These are phyloP conservation scores for Callospermophilus lateralis DNA, from an alignment of 2,113 vertebrate genomes.

Conservation along the genomic window DNA sequence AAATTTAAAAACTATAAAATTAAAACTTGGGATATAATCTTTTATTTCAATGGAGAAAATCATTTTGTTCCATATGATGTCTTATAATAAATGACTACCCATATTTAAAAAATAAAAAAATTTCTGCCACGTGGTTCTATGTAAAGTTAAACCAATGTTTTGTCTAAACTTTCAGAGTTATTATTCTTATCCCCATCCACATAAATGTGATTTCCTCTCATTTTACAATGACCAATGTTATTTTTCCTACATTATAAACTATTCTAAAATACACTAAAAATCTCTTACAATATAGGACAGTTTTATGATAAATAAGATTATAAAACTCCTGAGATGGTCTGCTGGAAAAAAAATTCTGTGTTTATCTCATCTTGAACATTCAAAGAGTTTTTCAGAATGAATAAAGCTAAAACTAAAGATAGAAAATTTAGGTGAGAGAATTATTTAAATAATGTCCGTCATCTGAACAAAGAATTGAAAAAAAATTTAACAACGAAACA, in stretches of 20 bases:
- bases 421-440: not conserved
- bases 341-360: not conserved
- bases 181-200: not conserved
- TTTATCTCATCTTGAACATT: not conserved
- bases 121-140: accelerated
- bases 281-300: not conserved
- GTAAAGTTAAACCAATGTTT: not conserved
- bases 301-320: not conserved
- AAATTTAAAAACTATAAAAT: too few species aligned
- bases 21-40: not conserved
- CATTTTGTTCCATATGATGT: not conserved
- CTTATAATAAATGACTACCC: not conserved
- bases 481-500: not conserved
- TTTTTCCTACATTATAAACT: not conserved
- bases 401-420: not conserved
- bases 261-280: not conserved
- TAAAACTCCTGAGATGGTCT: not conserved
- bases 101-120: not conserved
- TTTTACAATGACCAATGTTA: not conserved
- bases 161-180: not conserved
- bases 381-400: not conserved
- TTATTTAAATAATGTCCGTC: not conserved
- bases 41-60: not conserved
- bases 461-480: not conserved
- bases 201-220: not conserved